Evolutionary conservation across 2,888 invertebrate species (phyloP).

Genomic region (Heteromurus nitidus): DNA sequence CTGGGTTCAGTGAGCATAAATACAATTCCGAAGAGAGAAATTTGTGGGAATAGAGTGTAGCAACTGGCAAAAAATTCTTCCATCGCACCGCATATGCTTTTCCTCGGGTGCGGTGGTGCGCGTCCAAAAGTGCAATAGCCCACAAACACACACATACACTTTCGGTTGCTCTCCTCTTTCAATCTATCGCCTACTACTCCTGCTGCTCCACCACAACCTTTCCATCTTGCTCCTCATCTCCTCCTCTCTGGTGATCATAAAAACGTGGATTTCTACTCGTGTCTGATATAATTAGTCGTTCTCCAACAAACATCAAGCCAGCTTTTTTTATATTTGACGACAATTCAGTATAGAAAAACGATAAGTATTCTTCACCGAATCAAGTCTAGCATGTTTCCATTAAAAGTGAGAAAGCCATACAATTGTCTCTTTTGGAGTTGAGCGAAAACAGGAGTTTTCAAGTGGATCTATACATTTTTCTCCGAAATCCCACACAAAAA

Average conservation of each 20-base stretch:
- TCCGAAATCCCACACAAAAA: too few relatives aligned
- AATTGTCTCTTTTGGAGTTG: too few relatives aligned
- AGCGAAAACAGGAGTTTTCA: too few relatives aligned
- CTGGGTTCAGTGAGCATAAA: constrained; percentile 45
- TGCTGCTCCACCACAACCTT: constrained; percentile 2
- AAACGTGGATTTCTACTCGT: constrained; percentile 47
- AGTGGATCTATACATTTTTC: too few relatives aligned
- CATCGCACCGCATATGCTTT: too few relatives aligned
- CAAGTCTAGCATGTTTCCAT: background rate
- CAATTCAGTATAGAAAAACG: background rate
- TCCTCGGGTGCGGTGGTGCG: too few relatives aligned
- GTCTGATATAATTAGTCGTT: constrained; percentile 56
- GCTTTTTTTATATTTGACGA: too few relatives aligned
- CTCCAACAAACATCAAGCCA: too few relatives aligned
- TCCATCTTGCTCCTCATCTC: background rate
- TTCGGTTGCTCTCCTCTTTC: too few relatives aligned
- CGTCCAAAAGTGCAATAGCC: background rate
- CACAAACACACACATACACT: constrained; percentile 16
- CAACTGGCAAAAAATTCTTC: constrained; percentile 35
- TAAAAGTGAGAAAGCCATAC: background rate
- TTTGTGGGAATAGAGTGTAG: constrained; percentile 37
- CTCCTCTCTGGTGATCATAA: background rate
- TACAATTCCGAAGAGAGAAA: constrained; percentile 33
- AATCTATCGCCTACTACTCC: background rate
- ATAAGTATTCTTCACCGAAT: background rate